phyloP scores from a whole-genome alignment of 2,888 invertebrate genomes.

The Polia nebulosa region DNA sequence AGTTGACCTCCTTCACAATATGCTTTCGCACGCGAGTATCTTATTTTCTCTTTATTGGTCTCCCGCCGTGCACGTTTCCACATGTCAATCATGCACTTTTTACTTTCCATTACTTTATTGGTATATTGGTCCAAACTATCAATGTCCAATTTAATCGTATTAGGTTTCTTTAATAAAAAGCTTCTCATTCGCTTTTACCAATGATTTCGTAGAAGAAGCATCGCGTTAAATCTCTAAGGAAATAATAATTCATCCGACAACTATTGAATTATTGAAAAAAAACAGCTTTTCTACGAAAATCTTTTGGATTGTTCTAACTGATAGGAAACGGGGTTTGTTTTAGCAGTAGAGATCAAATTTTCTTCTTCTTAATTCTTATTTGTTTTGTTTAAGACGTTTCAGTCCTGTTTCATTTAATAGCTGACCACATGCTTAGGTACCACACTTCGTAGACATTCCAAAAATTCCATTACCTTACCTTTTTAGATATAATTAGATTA shows the following conservation, averaged over 20 bases:
- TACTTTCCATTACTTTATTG: not conserved
- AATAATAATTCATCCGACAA: not conserved
- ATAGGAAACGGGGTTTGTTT: not conserved
- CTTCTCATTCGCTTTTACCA: not conserved
- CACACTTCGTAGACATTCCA: constrained; percentile 13
- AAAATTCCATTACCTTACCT: not conserved
- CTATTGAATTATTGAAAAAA: not conserved
- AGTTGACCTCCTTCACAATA: not conserved
- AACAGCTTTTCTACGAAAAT: not conserved
- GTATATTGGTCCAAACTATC: not conserved
- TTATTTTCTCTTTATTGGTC: not conserved
- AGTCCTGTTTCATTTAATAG: not conserved
- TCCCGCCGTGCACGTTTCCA: not conserved
- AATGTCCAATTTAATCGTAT: not conserved
- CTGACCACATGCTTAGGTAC: not conserved
- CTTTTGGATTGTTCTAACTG: not conserved
- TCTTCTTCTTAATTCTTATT: not conserved
- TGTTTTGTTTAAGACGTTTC: not conserved
- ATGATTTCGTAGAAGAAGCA: not conserved
- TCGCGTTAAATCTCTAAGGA: constrained; percentile 1
- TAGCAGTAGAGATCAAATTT: too few species aligned
- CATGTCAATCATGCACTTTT: not conserved
- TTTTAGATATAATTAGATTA: constrained; percentile 8
- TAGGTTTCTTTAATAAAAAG: not conserved
- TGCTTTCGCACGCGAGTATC: not conserved